Evolutionary conservation across 2,888 invertebrate genomes (phyloP).

Genomic region (Melitaea athalia): DNA sequence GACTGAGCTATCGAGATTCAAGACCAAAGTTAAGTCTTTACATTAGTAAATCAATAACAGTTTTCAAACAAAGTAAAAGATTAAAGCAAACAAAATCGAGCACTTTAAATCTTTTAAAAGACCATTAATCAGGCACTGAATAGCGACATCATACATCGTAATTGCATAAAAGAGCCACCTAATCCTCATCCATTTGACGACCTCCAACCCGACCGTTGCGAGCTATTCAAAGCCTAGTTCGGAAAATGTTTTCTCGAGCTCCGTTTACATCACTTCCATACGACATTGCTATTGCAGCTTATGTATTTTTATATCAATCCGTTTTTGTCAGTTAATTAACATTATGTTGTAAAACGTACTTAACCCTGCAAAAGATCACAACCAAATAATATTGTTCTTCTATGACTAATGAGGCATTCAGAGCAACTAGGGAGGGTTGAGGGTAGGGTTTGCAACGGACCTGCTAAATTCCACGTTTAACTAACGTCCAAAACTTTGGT

Average conservation of each 20-base stretch:
- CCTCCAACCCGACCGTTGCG: conserved; percentile 31
- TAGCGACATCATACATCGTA: conserved; percentile 31
- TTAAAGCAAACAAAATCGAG: not conserved
- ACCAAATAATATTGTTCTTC: too few relatives aligned
- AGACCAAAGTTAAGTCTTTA: not conserved
- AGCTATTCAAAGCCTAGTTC: conserved; percentile 37
- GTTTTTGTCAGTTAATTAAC: too few relatives aligned
- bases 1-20: not conserved
- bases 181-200: conserved; percentile 38
- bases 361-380: too few relatives aligned
- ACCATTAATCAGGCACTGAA: conserved; percentile 31
- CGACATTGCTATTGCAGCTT: not conserved
- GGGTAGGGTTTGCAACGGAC: too few relatives aligned
- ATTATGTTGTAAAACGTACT: too few relatives aligned
- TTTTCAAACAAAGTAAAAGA: not conserved
- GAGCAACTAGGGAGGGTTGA: too few relatives aligned
- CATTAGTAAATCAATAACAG: not conserved
- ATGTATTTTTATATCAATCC: too few relatives aligned
- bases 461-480: too few relatives aligned
- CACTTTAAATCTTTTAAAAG: not conserved
- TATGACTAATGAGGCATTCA: too few relatives aligned
- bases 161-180: conserved; percentile 34
- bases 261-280: conserved; percentile 19
- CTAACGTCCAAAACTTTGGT: too few relatives aligned
- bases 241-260: conserved; percentile 30